Conservation (phyloP, 2,888 invertebrate species). For the Tuberolachnus salignus region DNA sequence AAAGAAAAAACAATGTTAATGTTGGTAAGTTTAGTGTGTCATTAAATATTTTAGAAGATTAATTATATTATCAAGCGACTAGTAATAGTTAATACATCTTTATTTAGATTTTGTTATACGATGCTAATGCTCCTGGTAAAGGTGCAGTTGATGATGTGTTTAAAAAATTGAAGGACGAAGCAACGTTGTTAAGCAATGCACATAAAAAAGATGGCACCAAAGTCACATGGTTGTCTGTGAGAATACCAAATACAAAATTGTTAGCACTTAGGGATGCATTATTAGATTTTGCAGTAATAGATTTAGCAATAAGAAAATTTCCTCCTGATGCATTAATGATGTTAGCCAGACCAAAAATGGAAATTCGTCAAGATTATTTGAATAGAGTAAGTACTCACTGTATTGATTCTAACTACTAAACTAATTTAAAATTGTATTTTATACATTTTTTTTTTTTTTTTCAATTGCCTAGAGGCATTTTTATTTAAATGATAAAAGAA, state of each 20-base stretch:
- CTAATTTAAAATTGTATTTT: too few relatives aligned
- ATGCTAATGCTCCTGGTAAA: conserved; percentile 70
- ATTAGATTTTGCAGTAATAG: conserved; percentile 68
- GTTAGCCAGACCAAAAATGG: conserved; percentile 71
- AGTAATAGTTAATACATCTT: too few relatives aligned
- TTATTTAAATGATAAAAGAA: too few relatives aligned
- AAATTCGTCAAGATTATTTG: conserved; percentile 81
- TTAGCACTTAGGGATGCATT: conserved; percentile 60
- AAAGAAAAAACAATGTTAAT: conserved; percentile 80
- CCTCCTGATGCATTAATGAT: conserved; percentile 76
- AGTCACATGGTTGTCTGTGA: conserved; percentile 74
- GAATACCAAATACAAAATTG: conserved; percentile 64
- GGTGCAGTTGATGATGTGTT: conserved; percentile 69
- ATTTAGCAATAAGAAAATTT: conserved; percentile 74
- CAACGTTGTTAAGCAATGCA: conserved; percentile 69
- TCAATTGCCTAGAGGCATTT: too few relatives aligned
- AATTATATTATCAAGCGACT: too few relatives aligned
- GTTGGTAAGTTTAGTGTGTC: conserved; percentile 65
- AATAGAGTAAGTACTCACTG: conserved; percentile 73
- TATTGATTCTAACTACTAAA: neutral
- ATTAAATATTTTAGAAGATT: neutral
- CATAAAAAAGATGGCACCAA: conserved; percentile 73
- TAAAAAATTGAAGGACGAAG: conserved; percentile 70
- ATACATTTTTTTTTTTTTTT: too few relatives aligned
- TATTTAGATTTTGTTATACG: conserved; percentile 70